A percentile compares a stretch with the other conserved stretches of the same genome.
Evolutionary conservation across 2,797 vertebrate species (phyloP).

Genomic region (Platyrinchus mystaceus): DNA sequence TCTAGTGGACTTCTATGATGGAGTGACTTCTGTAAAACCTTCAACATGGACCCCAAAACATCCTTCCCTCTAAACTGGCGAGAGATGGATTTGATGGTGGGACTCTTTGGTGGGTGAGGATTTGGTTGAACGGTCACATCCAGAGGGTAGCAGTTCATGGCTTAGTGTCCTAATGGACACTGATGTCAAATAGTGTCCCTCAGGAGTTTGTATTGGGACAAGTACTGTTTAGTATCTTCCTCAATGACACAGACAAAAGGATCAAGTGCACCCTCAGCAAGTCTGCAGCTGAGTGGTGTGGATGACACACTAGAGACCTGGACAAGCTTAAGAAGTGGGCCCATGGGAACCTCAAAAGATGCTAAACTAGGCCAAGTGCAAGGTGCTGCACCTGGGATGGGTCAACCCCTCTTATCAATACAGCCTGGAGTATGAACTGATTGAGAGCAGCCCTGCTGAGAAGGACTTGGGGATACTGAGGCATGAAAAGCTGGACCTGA

Average conservation of each 20-base stretch:
- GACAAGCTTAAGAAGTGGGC: neutral
- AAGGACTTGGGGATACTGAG: neutral
- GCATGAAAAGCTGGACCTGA: neutral
- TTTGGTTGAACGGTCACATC: neutral
- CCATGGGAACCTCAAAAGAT: neutral
- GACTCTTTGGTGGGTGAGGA: neutral
- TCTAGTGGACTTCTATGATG: neutral
- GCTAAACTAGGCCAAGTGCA: neutral
- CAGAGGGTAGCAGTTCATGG: fast-evolving
- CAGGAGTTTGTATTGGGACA: neutral
- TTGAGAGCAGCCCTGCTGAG: neutral
- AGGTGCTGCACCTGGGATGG: neutral
- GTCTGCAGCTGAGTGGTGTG: neutral
- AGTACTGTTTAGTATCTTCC: neutral
- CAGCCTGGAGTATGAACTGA: neutral
- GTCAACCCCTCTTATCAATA: neutral
- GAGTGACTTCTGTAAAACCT: neutral
- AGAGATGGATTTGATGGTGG: neutral
- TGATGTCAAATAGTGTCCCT: neutral
- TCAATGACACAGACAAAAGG: neutral
- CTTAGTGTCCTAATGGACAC: neutral
- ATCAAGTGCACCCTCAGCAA: neutral
- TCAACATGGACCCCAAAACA: neutral
- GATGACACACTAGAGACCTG: neutral
- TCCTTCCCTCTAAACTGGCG: neutral